Evolutionary conservation across 1,140 invertebrate genomes (phyloP), one percentile per base, ranked within the genome.

Genomic region (Aleiodes sp.): DNA sequence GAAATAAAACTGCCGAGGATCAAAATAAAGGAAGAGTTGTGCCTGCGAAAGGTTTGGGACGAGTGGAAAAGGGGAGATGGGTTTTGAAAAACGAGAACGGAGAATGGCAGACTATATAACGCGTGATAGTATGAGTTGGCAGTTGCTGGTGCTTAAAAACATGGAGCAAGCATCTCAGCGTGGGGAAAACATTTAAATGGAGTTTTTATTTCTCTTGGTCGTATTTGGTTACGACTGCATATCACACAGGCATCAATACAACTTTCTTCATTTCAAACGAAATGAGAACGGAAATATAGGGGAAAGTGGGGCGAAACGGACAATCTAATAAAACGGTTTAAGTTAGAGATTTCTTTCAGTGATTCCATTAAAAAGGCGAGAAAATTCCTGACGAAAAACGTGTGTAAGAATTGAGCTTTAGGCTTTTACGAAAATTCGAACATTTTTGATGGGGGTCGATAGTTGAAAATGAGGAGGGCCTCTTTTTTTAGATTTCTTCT

Each of bases 101-200:
- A 68, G 10, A n/a, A 41, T 62, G 37, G 59, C 24, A 31, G 66
- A 67, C 14, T 39, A 60, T 67, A 31, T 37, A 60, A 39, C 29
- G 57, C 14, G 37, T 29, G 21, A 16, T 63, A 37, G 61, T 41
- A 57, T 41, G 57, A 33, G 65, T 39, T 52, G 46, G 65, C 57
- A 59, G 33, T 62, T 62, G 16, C 8, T 60, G 39, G 39, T 41
- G 57, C 57, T 68, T 68, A 37, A 52, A 62, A 68, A 62, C 24
- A 60, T 33, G 37, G 4, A 60, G 39, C 19, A 24, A 24, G 35
- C 41, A 26, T 26, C 31, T 14, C 26, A 28, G 26, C 33, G 39
- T 31, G 33, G 33, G 56, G 57, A 52, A 24, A 52, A 68, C 60
- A 68, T 68, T 68, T 68, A 68, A 62, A 60, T 68, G 33, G 56